phyloP scores from a whole-genome alignment of 2,113 vertebrate genomes.

The Psettodes erumei region DNA sequence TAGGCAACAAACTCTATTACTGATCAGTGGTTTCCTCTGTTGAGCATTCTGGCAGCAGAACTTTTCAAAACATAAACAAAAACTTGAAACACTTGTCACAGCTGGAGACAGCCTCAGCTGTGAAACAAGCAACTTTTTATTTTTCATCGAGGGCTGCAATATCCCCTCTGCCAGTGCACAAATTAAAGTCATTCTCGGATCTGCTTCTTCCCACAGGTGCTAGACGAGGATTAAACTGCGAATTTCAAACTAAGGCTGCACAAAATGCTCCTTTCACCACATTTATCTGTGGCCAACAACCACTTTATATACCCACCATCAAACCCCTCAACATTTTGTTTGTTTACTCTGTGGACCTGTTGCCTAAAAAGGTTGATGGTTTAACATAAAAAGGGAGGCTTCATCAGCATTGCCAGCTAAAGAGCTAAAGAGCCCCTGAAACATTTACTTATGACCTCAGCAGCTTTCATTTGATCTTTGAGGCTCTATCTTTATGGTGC shows the following conservation, averaged over 20 bases:
- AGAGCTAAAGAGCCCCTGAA: not conserved
- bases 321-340: not conserved
- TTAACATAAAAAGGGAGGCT: not conserved
- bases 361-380: not conserved
- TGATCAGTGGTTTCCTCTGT: constrained; percentile 7
- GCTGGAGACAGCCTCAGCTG: constrained; percentile 12
- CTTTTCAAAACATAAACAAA: constrained; percentile 36
- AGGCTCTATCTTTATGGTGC: not conserved
- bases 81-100: constrained; percentile 18
- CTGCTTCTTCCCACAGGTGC: constrained; percentile 12
- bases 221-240: constrained; percentile 10
- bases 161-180: constrained; percentile 5
- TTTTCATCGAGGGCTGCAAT: constrained; percentile 16
- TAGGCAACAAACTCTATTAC: not conserved
- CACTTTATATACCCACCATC: constrained; percentile 4
- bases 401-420: not conserved
- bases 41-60: not conserved
- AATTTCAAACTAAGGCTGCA: not conserved
- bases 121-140: constrained; percentile 21
- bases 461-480: constrained; percentile 10
- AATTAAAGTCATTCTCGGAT: constrained; percentile 33
- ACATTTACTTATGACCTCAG: constrained; percentile 17
- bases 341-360: not conserved
- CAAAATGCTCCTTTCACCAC: not conserved
- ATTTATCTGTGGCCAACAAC: constrained; percentile 9